phyloP scores from a whole-genome alignment of 2,888 invertebrate species.

The Heliconius ethilla region DNA sequence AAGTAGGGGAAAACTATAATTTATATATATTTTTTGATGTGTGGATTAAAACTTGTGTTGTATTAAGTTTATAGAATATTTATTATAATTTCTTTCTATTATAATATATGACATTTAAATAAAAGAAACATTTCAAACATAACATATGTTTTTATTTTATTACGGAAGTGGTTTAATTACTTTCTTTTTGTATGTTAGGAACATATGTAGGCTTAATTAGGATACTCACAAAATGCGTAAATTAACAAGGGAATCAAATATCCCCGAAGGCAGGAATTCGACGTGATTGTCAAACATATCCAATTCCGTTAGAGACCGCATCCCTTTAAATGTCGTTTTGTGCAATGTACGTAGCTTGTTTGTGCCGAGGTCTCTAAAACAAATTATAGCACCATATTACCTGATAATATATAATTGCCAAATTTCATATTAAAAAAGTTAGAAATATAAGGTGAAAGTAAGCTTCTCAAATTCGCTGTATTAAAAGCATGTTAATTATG shows the following conservation, averaged over 20 bases:
- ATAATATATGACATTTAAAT: slow-evolving; percentile 22
- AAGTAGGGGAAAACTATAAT: too few species aligned
- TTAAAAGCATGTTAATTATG: not conserved
- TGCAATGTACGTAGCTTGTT: slow-evolving; percentile 86
- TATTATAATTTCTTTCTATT: too few species aligned
- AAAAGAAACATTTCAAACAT: too few species aligned
- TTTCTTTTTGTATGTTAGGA: too few species aligned
- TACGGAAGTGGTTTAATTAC: too few species aligned
- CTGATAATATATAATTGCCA: not conserved
- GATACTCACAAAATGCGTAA: slow-evolving; percentile 84
- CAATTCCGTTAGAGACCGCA: slow-evolving; percentile 84
- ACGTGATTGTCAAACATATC: slow-evolving; percentile 89
- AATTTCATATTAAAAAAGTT: not conserved
- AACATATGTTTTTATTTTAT: too few species aligned
- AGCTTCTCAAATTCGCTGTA: not conserved
- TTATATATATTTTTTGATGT: too few species aligned
- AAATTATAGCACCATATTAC: too few species aligned
- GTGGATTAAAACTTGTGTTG: too few species aligned
- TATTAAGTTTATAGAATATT: too few species aligned
- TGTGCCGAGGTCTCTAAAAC: slow-evolving; percentile 86
- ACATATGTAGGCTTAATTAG: too few species aligned
- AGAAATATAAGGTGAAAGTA: not conserved
- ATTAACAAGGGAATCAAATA: slow-evolving; percentile 84
- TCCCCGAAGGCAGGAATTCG: slow-evolving; percentile 83
- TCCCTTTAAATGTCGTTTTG: slow-evolving; percentile 85